Conservation (phyloP, 2,797 vertebrate genomes). For the Leucoraja ocellata region DNA sequence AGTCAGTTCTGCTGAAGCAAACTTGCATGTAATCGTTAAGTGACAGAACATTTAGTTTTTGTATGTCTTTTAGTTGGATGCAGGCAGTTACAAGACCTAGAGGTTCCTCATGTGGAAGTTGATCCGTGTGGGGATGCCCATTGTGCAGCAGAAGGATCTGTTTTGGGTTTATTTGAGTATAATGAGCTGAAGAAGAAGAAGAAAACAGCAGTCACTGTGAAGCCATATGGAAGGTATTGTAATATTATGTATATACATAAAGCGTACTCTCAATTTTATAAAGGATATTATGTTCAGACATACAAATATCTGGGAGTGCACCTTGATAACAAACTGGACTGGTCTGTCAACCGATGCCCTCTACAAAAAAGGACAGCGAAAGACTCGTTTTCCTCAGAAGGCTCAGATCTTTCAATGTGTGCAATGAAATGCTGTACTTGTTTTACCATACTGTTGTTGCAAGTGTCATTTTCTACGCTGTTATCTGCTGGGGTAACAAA, state of each 20-base stretch:
- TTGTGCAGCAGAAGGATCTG: constrained; percentile 84
- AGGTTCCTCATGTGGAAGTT: constrained; percentile 76
- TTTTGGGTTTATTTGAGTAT: constrained; percentile 80
- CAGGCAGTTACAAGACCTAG: constrained; percentile 77
- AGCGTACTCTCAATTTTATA: background rate
- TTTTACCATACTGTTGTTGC: too few species aligned
- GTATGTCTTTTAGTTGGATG: constrained; percentile 67
- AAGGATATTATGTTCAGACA: background rate
- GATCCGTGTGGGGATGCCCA: constrained; percentile 85
- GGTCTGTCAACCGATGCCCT: too few species aligned
- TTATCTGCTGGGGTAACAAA: too few species aligned
- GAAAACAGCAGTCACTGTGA: constrained; percentile 64
- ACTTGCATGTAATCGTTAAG: background rate
- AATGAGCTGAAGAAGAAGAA: constrained; percentile 86
- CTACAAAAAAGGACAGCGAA: too few species aligned
- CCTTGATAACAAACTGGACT: too few species aligned
- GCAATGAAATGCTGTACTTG: too few species aligned
- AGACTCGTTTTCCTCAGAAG: too few species aligned
- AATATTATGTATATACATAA: background rate
- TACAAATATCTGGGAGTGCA: too few species aligned
- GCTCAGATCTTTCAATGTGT: too few species aligned
- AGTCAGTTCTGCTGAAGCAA: background rate
- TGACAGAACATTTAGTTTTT: background rate
- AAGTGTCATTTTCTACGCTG: too few species aligned
- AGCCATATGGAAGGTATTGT: constrained; percentile 73